Conservation (phyloP, 1,140 invertebrate species). For the Tetramorium parvispinum region DNA sequence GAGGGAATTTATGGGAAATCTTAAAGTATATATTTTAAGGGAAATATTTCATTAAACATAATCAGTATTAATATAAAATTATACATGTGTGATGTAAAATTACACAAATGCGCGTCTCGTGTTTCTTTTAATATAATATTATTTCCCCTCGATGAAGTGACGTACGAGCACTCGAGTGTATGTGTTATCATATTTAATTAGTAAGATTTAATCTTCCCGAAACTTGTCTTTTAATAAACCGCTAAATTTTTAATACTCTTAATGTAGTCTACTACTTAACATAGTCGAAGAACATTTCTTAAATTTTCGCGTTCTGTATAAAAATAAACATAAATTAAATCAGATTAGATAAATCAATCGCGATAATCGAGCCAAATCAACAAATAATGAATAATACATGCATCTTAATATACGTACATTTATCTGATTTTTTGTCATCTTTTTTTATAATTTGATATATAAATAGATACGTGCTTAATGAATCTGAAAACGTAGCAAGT, state of each 20-base stretch:
- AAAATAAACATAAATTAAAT: neutral
- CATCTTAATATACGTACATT: neutral
- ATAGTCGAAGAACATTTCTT: neutral
- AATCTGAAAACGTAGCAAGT: neutral
- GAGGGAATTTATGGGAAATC: neutral
- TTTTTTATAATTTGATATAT: neutral
- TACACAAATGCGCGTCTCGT: neutral
- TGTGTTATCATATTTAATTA: neutral
- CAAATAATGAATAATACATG: neutral
- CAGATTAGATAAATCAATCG: neutral
- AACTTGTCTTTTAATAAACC: constrained; percentile 3
- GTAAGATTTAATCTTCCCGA: neutral
- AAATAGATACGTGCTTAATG: neutral
- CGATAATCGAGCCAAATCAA: neutral
- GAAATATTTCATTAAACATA: neutral
- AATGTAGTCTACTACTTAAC: too few relatives aligned
- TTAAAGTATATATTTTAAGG: constrained; percentile 4
- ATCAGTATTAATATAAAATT: neutral
- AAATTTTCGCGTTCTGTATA: neutral
- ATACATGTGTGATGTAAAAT: neutral
- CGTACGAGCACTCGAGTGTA: neutral
- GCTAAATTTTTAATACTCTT: neutral
- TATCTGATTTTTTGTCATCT: too few relatives aligned
- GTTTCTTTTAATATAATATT: neutral
- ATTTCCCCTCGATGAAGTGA: neutral